These are phyloP conservation scores for Lordiphosa andalusiaca DNA, from an alignment of 2,888 invertebrate genomes.

Conservation along the genomic window DNA sequence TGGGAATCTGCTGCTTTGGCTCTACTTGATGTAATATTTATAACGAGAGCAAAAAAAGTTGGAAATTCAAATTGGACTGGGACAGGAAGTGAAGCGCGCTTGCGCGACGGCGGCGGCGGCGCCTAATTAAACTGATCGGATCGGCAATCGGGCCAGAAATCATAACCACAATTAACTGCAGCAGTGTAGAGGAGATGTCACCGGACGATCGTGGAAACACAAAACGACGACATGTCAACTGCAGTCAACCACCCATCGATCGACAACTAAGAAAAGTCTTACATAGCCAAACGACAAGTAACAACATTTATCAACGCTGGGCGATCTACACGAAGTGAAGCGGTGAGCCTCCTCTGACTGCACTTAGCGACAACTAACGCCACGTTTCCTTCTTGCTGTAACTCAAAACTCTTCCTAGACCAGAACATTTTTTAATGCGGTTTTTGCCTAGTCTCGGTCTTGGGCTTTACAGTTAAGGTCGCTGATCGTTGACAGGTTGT, in stretches of 20 bases:
- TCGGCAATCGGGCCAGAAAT: slow-evolving; percentile 31
- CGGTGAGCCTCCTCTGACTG: slow-evolving; percentile 45
- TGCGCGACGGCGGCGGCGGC: too few relatives aligned
- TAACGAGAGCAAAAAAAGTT: slow-evolving; percentile 4
- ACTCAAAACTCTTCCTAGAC: slow-evolving; percentile 57
- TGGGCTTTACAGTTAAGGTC: slow-evolving; percentile 75
- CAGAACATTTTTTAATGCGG: slow-evolving; percentile 27
- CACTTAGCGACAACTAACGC: slow-evolving; percentile 73
- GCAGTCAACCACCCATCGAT: slow-evolving; percentile 75
- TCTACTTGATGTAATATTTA: slow-evolving; percentile 42
- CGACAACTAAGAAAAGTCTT: slow-evolving; percentile 40
- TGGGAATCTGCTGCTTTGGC: slow-evolving; percentile 38
- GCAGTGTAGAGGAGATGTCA: slow-evolving; percentile 58
- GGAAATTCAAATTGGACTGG: slow-evolving; percentile 57
- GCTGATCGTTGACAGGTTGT: slow-evolving; percentile 71
- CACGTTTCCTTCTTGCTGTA: slow-evolving; percentile 57
- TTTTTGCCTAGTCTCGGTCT: slow-evolving; percentile 38
- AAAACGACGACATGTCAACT: slow-evolving; percentile 4
- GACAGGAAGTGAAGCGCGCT: slow-evolving; percentile 33
- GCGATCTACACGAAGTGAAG: slow-evolving; percentile 67
- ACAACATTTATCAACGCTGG: slow-evolving; percentile 74
- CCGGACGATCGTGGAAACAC: slow-evolving; percentile 39
- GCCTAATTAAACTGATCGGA: neutral
- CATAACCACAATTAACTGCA: slow-evolving; percentile 69
- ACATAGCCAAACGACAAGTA: slow-evolving; percentile 68